These are phyloP conservation scores for Drosophila yakuba DNA, from an alignment of 1,140 invertebrate genomes.

Conservation along the genomic window DNA sequence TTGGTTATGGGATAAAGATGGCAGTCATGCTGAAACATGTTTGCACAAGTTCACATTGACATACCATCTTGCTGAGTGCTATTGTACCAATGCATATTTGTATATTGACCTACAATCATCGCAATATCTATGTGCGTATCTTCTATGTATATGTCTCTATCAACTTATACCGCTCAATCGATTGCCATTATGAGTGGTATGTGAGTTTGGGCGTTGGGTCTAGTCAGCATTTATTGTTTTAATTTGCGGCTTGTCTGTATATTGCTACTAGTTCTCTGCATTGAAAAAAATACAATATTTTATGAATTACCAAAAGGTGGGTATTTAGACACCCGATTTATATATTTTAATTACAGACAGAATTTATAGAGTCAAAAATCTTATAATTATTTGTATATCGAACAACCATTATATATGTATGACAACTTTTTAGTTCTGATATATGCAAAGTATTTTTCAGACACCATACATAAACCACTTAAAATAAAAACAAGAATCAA, in stretches of 20 bases:
- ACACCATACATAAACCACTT: no score
- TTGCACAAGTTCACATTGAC: not conserved
- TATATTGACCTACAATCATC: constrained; percentile 6
- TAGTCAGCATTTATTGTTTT: constrained; percentile 44
- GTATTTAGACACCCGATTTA: no score
- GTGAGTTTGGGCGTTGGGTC: constrained; percentile 27
- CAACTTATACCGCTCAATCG: constrained; percentile 51
- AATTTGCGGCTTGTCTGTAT: constrained; percentile 48
- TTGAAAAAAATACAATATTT: not conserved
- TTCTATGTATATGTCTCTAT: constrained; percentile 38
- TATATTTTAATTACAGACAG: no score
- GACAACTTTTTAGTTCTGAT: no score
- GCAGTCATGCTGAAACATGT: not conserved
- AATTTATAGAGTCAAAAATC: no score
- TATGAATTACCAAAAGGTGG: no score
- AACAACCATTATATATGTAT: no score
- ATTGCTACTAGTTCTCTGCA: constrained; percentile 16
- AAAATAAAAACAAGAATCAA: no score
- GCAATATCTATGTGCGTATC: not conserved
- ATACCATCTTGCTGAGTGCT: not conserved
- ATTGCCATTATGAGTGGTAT: constrained; percentile 32
- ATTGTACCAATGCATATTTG: not conserved
- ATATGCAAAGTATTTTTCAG: no score
- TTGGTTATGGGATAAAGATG: not conserved
- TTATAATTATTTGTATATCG: no score